Percentiles rank a stretch among this genome's conserved stretches.
phyloP scores from a whole-genome alignment of 1,140 invertebrate species.

The Vollenhovia emeryi region DNA sequence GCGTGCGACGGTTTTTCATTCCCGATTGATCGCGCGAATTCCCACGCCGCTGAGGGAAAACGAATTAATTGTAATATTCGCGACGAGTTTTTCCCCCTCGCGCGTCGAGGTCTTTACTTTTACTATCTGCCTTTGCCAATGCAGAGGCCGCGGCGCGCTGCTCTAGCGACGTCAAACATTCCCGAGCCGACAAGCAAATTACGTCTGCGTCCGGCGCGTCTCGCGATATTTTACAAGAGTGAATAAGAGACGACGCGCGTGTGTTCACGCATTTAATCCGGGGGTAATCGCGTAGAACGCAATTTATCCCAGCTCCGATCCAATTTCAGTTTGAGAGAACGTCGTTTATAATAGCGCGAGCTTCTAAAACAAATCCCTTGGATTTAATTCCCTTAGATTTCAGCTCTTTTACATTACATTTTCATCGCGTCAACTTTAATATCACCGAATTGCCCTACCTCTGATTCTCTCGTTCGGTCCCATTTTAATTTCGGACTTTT shows the following conservation, averaged over 20 bases:
- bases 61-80: not conserved
- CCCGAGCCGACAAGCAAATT: slow-evolving; percentile 53
- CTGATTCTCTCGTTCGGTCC: not conserved
- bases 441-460: not conserved
- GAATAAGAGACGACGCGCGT: slow-evolving; percentile 7
- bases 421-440: not conserved
- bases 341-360: not conserved
- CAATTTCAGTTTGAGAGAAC: not conserved
- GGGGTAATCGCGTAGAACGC: slow-evolving; percentile 3
- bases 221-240: not conserved
- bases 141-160: slow-evolving; percentile 67
- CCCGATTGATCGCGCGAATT: slow-evolving; percentile 39
- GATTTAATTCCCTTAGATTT: not conserved
- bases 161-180: slow-evolving; percentile 55
- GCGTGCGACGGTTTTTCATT: slow-evolving; percentile 37
- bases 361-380: not conserved
- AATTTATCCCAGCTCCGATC: not conserved
- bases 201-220: slow-evolving; percentile 11
- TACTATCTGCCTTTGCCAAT: slow-evolving; percentile 64
- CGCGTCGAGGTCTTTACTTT: slow-evolving; percentile 40
- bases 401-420: not conserved
- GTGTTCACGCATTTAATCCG: slow-evolving; percentile 23
- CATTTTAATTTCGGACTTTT: not conserved
- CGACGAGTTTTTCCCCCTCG: not conserved
- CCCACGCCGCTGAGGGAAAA: not conserved